A percentile compares a stretch with the other conserved stretches of the same genome.
Evolutionary conservation across 2,888 invertebrate species (phyloP).

Genomic region (Boloria selene): DNA sequence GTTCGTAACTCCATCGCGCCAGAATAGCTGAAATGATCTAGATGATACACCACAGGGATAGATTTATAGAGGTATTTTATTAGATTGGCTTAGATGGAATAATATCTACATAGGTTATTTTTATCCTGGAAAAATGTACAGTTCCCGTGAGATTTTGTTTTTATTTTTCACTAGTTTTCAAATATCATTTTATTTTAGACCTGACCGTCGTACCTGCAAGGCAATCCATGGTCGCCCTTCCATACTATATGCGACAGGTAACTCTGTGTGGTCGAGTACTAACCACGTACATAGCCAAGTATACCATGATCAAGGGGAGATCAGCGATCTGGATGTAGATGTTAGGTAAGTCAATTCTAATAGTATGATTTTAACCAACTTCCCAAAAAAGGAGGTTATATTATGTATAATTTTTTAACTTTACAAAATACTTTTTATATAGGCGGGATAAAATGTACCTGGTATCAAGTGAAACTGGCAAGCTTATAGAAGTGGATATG

Average conservation of each 20-base stretch:
- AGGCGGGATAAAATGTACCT: conserved; percentile 60
- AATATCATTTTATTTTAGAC: conserved; percentile 50
- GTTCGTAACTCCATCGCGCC: no score
- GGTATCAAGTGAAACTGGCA: conserved; percentile 50
- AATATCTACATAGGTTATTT: no score
- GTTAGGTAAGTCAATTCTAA: conserved; percentile 50
- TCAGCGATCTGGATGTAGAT: conserved; percentile 59
- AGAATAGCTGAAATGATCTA: no score
- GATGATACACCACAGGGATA: no score
- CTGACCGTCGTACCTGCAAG: conserved; percentile 86
- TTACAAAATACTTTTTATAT: conserved; percentile 20
- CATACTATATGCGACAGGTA: conserved; percentile 79
- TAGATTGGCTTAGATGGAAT: no score
- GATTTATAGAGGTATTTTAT: no score
- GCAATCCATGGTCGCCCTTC: conserved; percentile 81
- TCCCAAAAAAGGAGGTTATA: no score
- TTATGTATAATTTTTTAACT: no score
- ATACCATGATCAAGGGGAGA: conserved; percentile 48
- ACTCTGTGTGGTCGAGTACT: conserved; percentile 80
- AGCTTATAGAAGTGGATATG: conserved; percentile 57
- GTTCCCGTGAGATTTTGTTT: no score
- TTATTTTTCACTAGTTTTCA: no score
- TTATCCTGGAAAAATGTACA: no score
- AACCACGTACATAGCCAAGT: conserved; percentile 51
- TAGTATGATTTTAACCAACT: not conserved